These are phyloP conservation scores for Miichthys miiuy DNA, from an alignment of 2,797 vertebrate genomes.

Conservation along the genomic window DNA sequence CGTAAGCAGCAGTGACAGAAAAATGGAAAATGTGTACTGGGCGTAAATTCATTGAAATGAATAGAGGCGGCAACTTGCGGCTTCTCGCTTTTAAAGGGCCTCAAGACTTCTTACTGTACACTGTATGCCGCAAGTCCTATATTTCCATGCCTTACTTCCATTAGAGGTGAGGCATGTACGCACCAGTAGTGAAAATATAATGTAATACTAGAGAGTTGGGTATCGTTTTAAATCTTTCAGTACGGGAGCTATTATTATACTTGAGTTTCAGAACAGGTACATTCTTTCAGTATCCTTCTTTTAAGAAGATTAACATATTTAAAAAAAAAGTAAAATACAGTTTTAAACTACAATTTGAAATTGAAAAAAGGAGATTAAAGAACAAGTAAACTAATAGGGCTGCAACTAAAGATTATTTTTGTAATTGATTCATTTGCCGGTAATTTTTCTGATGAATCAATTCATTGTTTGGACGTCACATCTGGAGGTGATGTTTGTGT, in stretches of 20 bases:
- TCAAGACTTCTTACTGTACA: background rate
- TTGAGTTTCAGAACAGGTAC: background rate
- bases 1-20: slow-evolving; percentile 26
- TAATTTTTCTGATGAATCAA: background rate
- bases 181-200: background rate
- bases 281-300: background rate
- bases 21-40: slow-evolving; percentile 16
- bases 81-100: slow-evolving; percentile 10
- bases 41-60: slow-evolving; percentile 18
- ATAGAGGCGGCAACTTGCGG: slow-evolving; percentile 9
- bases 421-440: background rate
- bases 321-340: no score
- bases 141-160: slow-evolving; percentile 5
- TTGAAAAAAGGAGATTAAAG: background rate
- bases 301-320: background rate
- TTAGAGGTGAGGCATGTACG: slow-evolving; percentile 13
- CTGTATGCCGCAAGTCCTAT: background rate
- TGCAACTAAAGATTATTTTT: background rate
- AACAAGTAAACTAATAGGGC: background rate
- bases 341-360: background rate
- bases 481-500: background rate
- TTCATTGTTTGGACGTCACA: background rate
- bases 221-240: slow-evolving; percentile 5
- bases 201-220: background rate
- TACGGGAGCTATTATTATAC: background rate